These are phyloP conservation scores for Drosophila mulleri DNA, from an alignment of 2,888 invertebrate species.

Conservation along the genomic window DNA sequence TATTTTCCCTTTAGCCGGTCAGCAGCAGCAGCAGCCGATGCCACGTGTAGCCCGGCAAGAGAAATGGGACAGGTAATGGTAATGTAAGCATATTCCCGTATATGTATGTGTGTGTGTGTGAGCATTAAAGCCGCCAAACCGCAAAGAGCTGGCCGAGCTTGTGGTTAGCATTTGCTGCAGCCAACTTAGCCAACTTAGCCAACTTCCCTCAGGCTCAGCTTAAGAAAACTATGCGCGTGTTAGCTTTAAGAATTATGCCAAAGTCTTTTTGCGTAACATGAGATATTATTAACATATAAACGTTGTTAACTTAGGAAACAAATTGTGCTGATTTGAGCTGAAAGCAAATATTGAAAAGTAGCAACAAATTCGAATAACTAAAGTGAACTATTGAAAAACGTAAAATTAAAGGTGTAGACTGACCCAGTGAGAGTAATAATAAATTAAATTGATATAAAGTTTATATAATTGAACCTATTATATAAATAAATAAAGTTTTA, in stretches of 20 bases:
- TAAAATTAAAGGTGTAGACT: not conserved
- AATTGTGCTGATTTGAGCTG: not conserved
- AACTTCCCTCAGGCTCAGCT: not conserved
- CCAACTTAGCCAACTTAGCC: constrained; percentile 13
- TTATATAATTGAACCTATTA: fast-evolving
- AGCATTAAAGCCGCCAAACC: constrained; percentile 61
- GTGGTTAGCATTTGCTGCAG: constrained; percentile 39
- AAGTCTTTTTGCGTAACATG: not conserved
- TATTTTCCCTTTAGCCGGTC: constrained; percentile 76
- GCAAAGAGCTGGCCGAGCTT: constrained; percentile 53
- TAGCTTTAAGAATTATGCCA: not conserved
- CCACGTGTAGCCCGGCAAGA: constrained; percentile 17
- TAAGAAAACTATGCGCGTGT: not conserved
- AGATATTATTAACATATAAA: not conserved
- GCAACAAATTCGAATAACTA: not conserved
- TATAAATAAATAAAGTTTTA: not conserved
- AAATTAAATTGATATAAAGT: not conserved
- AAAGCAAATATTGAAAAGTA: too few relatives aligned
- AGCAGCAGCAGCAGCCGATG: constrained; percentile 32
- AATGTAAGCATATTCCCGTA: constrained; percentile 21
- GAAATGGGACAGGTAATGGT: constrained; percentile 51
- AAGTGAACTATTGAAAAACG: not conserved
- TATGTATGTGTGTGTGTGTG: constrained; percentile 31
- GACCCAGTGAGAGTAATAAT: not conserved
- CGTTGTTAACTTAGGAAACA: not conserved